These are phyloP conservation scores for Cryptoprocta ferox DNA, from an alignment of 2,797 vertebrate genomes.

Conservation along the genomic window DNA sequence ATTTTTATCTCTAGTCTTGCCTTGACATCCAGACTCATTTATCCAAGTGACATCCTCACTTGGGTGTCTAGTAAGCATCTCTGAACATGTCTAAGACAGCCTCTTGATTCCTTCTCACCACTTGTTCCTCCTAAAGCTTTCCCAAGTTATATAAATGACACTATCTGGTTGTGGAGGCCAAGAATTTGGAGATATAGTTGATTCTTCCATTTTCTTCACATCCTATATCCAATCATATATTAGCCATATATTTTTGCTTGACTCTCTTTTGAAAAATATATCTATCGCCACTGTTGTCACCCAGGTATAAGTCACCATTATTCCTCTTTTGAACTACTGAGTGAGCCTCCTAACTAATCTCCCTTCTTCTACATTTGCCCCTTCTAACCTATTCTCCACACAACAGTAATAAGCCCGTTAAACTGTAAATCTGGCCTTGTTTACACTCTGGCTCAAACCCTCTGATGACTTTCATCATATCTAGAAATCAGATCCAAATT, in stretches of 20 bases:
- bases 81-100: not conserved
- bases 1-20: slow-evolving; percentile 27
- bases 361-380: not conserved
- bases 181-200: not conserved
- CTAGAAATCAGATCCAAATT: slow-evolving; percentile 36
- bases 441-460: not conserved
- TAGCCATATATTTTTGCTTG: not conserved
- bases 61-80: not conserved
- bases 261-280: not conserved
- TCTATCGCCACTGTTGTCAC: not conserved
- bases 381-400: not conserved
- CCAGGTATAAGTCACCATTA: not conserved
- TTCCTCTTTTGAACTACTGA: not conserved
- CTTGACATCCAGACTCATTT: slow-evolving; percentile 17
- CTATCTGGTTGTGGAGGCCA: not conserved
- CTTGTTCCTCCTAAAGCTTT: not conserved
- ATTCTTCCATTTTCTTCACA: not conserved
- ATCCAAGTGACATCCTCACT: not conserved
- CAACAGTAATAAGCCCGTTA: not conserved
- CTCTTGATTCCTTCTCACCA: not conserved
- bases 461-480: not conserved
- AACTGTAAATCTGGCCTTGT: not conserved
- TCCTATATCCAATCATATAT: not conserved
- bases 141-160: not conserved
- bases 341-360: not conserved